A percentile compares a stretch with the other conserved stretches of the same genome.
These are phyloP conservation scores for Trissolcus basalis DNA, from an alignment of 1,140 invertebrate genomes.

Conservation along the genomic window DNA sequence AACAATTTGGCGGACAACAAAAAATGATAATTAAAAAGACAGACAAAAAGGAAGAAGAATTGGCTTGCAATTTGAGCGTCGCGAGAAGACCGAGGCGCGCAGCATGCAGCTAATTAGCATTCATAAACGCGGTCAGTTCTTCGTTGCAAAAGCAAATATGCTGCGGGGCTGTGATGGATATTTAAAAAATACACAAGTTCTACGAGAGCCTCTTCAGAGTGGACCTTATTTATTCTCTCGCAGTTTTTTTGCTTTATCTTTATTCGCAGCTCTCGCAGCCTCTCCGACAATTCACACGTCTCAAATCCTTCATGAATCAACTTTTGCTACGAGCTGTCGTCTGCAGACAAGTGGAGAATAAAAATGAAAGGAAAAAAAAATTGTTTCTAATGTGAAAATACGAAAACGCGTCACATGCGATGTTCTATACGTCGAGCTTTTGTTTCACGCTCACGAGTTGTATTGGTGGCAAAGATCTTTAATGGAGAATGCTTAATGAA, in stretches of 20 bases:
- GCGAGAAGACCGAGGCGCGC: constrained; percentile 35
- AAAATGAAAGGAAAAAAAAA: constrained; percentile 44
- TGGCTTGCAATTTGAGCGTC: constrained; percentile 34
- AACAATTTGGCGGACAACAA: constrained; percentile 10
- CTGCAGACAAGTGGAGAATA: constrained; percentile 50
- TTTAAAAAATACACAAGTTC: constrained; percentile 62
- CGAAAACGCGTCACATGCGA: constrained; percentile 20
- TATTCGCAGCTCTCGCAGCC: constrained; percentile 27
- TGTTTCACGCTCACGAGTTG: constrained; percentile 5
- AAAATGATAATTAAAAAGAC: constrained; percentile 41
- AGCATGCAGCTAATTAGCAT: constrained; percentile 67
- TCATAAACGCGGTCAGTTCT: constrained; percentile 66
- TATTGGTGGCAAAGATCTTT: constrained; percentile 17
- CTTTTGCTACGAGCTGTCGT: constrained; percentile 48
- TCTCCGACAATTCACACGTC: constrained; percentile 60
- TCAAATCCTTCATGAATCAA: constrained; percentile 54
- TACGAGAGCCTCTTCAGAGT: constrained; percentile 53
- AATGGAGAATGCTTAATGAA: constrained; percentile 18
- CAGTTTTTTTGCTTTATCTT: constrained; percentile 3
- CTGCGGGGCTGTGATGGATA: constrained; percentile 60
- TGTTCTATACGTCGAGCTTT: constrained; percentile 17
- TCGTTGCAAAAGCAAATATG: constrained; percentile 63
- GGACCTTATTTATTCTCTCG: constrained; percentile 61
- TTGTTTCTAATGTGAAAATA: constrained; percentile 39
- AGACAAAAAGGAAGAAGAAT: constrained; percentile 17